These are phyloP conservation scores for Lytechinus pictus DNA, from an alignment of 35 echinoderm and acorn worm species.

Conservation along the genomic window DNA sequence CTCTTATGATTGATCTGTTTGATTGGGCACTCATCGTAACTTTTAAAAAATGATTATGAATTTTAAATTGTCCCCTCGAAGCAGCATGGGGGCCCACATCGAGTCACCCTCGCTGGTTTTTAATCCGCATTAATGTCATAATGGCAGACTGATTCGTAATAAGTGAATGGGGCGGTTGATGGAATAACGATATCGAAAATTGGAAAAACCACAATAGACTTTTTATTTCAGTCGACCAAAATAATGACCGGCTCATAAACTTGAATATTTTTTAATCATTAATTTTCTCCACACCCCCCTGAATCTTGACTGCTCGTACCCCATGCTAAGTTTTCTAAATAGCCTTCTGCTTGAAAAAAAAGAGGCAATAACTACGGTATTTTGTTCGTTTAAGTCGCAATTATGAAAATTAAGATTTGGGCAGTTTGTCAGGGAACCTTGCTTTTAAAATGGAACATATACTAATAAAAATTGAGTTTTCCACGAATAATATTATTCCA, in stretches of 20 bases:
- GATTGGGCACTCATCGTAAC: neutral
- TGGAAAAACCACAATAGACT: neutral
- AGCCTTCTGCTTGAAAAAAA: neutral
- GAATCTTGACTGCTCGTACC: neutral
- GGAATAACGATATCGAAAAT: neutral
- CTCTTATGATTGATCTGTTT: neutral
- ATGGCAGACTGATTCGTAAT: slow-evolving; percentile 3
- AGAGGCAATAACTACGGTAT: neutral
- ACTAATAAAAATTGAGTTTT: neutral
- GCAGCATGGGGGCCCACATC: neutral
- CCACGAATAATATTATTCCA: neutral
- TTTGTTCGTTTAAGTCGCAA: neutral
- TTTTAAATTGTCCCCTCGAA: slow-evolving; percentile 18
- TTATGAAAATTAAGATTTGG: neutral
- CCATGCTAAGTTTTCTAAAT: neutral
- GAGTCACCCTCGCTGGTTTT: neutral
- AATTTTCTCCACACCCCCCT: neutral
- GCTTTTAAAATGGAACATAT: neutral
- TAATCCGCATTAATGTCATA: slow-evolving; percentile 39
- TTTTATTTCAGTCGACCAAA: neutral
- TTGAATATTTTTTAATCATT: neutral
- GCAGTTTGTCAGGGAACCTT: neutral
- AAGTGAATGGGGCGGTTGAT: neutral
- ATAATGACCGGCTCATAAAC: neutral
- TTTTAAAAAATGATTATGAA: slow-evolving; percentile 26